Evolutionary conservation across 2,113 vertebrate genomes (phyloP), one percentile per base, ranked within the genome.

Genomic region (Tragelaphus imberbis): DNA sequence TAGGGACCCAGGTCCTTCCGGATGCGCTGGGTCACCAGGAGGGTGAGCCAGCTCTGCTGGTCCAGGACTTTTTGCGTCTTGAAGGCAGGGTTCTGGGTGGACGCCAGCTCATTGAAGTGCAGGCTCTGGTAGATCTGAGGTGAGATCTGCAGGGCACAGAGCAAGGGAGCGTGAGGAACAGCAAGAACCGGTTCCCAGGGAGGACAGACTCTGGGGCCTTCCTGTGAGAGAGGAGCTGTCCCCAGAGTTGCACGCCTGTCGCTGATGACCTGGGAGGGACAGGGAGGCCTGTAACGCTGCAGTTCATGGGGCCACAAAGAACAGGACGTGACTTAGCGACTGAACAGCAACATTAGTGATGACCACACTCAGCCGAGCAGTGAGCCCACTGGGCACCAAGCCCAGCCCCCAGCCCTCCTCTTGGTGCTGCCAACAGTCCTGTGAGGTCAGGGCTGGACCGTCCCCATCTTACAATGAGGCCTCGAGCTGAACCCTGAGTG

Each of bases 71-170:
- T 56, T 13, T 61, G 75, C 0, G 14, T 16, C 68, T 49, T 6
- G 30, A 96, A 84, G 47, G 93, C 63, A 6, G 84, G 88, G 14
- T 63, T 87, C 15, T 90, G 33, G 65, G 59, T 14, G 8, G 97
- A 81, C 1, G 1, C 61, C 81, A 98, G 80, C 0, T 94, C 88
- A 0, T 0, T 88, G 84, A 65, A 97, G 68, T 25, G 59, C 44
- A 98, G 95, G 49, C 85, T 90, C 12, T 92, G 97, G 92, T 96
- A 98, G 88, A 98, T 2, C 92, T 77, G 97, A 47, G 97, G 97
- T 0, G 97, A 96, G 81, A 98, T 97, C 98, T 98, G 90, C 2
- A n/a, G 53, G 85, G 33, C 2, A 68, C n/a, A 96, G 77, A 96
- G 84, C 25, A 44, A 90, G 47, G 53, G 11, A 33, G 19, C 0